Evolutionary conservation across 2,113 vertebrate genomes (phyloP), one percentile per base, ranked within the genome.

Genomic region (Sardina pilchardus): DNA sequence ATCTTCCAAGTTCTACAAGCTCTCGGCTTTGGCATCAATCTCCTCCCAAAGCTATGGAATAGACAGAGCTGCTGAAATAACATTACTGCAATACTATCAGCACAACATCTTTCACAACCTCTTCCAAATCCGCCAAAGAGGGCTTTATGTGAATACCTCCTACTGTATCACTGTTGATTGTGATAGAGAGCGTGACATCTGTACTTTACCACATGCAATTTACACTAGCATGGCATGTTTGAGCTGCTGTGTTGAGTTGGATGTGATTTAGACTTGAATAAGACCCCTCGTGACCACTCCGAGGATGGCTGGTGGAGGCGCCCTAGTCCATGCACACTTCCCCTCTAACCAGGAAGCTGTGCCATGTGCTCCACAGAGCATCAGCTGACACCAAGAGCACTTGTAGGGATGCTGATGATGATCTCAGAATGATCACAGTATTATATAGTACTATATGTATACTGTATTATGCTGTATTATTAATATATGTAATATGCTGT

Each of bases 1-100:
- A n/a, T 67, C 63, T 67, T 78, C 71, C 71, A 78, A 16, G 12
- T 4, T 78, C 71, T 78, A 78, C 36, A 36, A 78, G 71, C 71
- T 34, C 14, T 34, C 34, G 17, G 2, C 16, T 39, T 78, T 78
- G 10, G 36, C 16, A 34, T 36, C 12, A 16, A 36, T 78, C 26
- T 78, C 10, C 30, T 78, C 14, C 63, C 34, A 39, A 36, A 34
- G 71, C 34, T 3, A 78, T 34, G 26, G 1, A 36, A 78, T 16
- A 56, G 2, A 50, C 3, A 50, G 17, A 50, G 17, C 3, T 3
- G 39, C 14, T 56, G 3, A 75, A 34, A 30, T 36, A 14, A 4
- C 2, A 16, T 1, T 34, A 36, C 19, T 10, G 67, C 12, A 17
- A 75, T 10, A 75, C 30, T 34, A 75, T 12, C 26, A 75, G 30